Base-by-base conservation (phyloP, 2,113 vertebrate genomes). In the Pomatorhinus ruficollis region DNA sequence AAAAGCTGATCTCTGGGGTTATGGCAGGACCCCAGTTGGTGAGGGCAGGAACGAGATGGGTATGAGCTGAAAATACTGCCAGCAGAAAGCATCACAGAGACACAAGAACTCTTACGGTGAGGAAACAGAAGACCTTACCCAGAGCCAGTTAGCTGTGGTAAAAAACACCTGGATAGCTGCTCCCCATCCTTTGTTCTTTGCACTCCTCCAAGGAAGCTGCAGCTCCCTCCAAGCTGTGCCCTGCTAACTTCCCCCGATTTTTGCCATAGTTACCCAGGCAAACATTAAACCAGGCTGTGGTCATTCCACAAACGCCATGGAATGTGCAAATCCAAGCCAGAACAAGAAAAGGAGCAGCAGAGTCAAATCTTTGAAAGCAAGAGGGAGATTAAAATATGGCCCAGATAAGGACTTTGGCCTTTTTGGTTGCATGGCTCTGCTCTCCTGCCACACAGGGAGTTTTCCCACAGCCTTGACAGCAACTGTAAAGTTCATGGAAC, bases 381-480 rank as follows among this genome's bases (percentile, higher is more conserved):
- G 27, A 69, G 20, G 50, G 25, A 80, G 54, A 50, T 72, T 27
- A 77, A 77, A 64, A 59, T 18, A 77, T 0, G 3, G 68, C 63
- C 74, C 28, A 85, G 71, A 44, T 35, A 76, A 91, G 39, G 56
- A 56, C 56, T 60, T 68, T 5, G 30, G 54, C 30, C 30, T 54
- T 72, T 59, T 59, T 37, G 42, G 70, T 28, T 59, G 40, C 64
- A 15, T 1, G 37, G 76, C 60, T 91, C 70, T 1, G 0, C 47
- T 59, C 45, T 24, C 82, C 70, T 31, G 39, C 42, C 45, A 40
- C 75, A 76, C 16, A 42, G 30, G 3, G 31, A 69, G 39, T 66
- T 86, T 96, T 92, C 96, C 91, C 93, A 93, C 44, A 97, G 93
- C 71, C 87, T 66, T 83, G 91, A 61, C 28, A 79, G 50, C 42